These are phyloP conservation scores for Leptogaster cylindrica DNA, from an alignment of 2,888 invertebrate genomes.

Conservation along the genomic window DNA sequence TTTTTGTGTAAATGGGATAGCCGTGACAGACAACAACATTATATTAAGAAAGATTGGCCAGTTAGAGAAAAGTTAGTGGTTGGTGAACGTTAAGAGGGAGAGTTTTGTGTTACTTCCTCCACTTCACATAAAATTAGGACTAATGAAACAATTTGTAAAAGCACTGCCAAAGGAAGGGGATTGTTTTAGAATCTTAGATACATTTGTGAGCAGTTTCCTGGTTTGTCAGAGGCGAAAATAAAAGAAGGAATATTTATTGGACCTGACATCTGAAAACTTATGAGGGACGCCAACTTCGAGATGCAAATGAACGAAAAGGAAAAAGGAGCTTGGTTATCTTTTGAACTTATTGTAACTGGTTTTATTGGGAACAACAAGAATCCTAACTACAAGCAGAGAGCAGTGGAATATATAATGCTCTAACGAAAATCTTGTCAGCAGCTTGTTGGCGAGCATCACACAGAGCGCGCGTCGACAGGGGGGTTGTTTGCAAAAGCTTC, in stretches of 20 bases:
- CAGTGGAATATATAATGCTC: too few relatives aligned
- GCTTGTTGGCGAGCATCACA: too few relatives aligned
- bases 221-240: neutral
- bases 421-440: too few relatives aligned
- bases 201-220: too few relatives aligned
- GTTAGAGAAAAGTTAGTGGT: neutral
- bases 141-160: too few relatives aligned
- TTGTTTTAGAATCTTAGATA: too few relatives aligned
- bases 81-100: too few relatives aligned
- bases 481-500: too few relatives aligned
- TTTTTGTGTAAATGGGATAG: constrained; percentile 27
- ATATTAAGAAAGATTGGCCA: neutral
- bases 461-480: too few relatives aligned
- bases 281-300: neutral
- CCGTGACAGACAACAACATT: neutral
- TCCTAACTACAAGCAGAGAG: neutral
- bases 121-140: too few relatives aligned
- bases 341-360: neutral
- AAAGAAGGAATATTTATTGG: neutral
- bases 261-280: neutral
- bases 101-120: too few relatives aligned
- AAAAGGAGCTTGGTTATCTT: neutral
- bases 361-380: neutral
- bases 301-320: neutral
- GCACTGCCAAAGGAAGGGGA: too few relatives aligned